These are phyloP conservation scores for Cherax destructor DNA, from an alignment of 1,140 invertebrate species.

Conservation along the genomic window DNA sequence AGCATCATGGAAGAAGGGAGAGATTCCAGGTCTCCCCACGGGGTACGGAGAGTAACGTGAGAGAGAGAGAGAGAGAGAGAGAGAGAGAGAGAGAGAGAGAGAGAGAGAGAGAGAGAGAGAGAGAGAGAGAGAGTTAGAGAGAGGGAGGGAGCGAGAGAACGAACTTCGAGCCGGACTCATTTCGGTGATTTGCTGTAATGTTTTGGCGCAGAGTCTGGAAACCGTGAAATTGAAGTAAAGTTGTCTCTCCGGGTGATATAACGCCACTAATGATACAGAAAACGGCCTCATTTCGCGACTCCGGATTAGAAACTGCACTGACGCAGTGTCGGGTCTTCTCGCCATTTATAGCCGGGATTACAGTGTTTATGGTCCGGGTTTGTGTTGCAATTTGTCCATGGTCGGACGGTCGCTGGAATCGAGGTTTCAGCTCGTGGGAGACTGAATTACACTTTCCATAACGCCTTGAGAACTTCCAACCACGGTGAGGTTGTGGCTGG, in stretches of 20 bases:
- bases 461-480: background rate
- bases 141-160: slow-evolving; percentile 28
- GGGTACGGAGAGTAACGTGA: background rate
- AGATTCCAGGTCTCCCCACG: too few relatives aligned
- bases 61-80: background rate
- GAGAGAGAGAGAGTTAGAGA: slow-evolving; percentile 38
- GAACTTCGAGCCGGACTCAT: slow-evolving; percentile 33
- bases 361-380: slow-evolving; percentile 17
- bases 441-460: slow-evolving; percentile 23
- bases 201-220: slow-evolving; percentile 36
- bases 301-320: slow-evolving; percentile 34
- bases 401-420: slow-evolving; percentile 16
- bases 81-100: slow-evolving; percentile 29
- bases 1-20: too few relatives aligned
- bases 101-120: slow-evolving; percentile 37
- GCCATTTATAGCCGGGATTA: slow-evolving; percentile 29
- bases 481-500: background rate
- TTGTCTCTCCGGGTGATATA: slow-evolving; percentile 31
- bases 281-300: slow-evolving; percentile 42
- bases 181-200: slow-evolving; percentile 34
- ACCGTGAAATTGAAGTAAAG: slow-evolving; percentile 45
- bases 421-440: slow-evolving; percentile 5
- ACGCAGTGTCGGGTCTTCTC: slow-evolving; percentile 21
- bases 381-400: slow-evolving; percentile 34
- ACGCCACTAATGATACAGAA: slow-evolving; percentile 39